Evolutionary conservation across 2,797 vertebrate species (phyloP), one percentile per base, ranked within the genome.

Genomic region (Diplodus sargus): DNA sequence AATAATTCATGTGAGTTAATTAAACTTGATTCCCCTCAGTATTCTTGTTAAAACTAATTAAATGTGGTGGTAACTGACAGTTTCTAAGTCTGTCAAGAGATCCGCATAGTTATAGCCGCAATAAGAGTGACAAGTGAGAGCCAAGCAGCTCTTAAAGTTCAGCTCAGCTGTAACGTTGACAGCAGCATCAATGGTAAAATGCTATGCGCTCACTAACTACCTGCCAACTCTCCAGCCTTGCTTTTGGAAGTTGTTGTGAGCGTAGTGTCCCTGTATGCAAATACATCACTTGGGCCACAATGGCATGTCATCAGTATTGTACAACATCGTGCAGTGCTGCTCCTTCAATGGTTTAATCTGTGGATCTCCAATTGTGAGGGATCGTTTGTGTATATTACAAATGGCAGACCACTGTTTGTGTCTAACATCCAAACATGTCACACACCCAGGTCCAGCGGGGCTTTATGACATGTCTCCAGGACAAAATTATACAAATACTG

Each of bases 1-100:
- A 83, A 89, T 89, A 83, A 87, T 85, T 89, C 39, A 69, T 78
- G 73, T 25, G 59, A 85, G 72, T 87, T 92, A 90, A 93, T 93
- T 92, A 89, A 87, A 86, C 67, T 78, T 74, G 70, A 88, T 87
- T 90, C 85, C 85, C 87, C 47, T 76, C 54, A 78, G 84, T 76
- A 76, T 87, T 87, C 74, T 73, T 82, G 70, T 81, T 89, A 70
- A 78, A 90, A 82, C 74, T 90, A 85, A 93, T 93, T 91, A 89
- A 88, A 90, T 81, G 62, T 74, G 76, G 74, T 73, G 52, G 76
- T 83, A 87, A 86, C 71, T 85, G 84, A 78, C 75, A 89, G 90
- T 91, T 87, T 87, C 85, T 70, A 82, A 86, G 85, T 85, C 78
- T 83, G 74, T 87, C 69, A 70, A 71, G 76, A 86, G 80, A 86